phyloP scores from a whole-genome alignment of 2,888 invertebrate genomes.

The Andrena hattorfiana region DNA sequence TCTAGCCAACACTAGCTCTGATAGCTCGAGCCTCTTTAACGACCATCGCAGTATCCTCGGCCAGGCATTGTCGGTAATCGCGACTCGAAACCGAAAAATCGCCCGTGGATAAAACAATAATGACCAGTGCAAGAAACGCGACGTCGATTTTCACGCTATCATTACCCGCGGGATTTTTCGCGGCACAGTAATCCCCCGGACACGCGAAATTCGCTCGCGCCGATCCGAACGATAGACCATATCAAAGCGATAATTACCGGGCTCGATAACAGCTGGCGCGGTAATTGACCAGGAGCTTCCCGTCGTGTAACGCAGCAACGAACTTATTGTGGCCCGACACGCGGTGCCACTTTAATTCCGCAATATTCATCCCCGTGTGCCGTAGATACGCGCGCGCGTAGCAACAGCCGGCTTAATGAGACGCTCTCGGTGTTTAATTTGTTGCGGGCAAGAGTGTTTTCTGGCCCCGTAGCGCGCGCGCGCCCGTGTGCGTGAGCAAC shows the following conservation, averaged over 20 bases:
- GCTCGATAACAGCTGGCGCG: constrained; percentile 34
- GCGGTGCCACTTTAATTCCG: constrained; percentile 44
- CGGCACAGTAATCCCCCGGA: neutral
- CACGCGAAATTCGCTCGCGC: constrained; percentile 17
- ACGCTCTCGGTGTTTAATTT: constrained; percentile 56
- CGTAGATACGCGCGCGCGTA: constrained; percentile 9
- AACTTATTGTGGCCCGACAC: constrained; percentile 41
- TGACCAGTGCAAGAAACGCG: neutral
- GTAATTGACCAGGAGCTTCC: constrained; percentile 41
- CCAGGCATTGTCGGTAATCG: neutral
- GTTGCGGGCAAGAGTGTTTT: constrained; percentile 22
- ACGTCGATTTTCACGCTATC: neutral
- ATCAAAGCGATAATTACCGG: constrained; percentile 58
- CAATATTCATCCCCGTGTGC: constrained; percentile 44
- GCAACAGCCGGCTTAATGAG: constrained; percentile 43
- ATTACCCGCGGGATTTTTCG: neutral
- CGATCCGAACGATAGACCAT: constrained; percentile 35
- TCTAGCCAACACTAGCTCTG: too few relatives aligned
- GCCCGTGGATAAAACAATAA: constrained; percentile 5
- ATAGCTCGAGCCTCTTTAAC: neutral
- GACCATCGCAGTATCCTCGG: neutral
- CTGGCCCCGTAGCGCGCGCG: neutral
- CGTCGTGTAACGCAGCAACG: constrained; percentile 30
- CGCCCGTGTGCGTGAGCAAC: neutral
- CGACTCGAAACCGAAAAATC: neutral